Evolutionary conservation across 2,888 invertebrate species (phyloP).

Genomic region (Cremastobaeus sp.): DNA sequence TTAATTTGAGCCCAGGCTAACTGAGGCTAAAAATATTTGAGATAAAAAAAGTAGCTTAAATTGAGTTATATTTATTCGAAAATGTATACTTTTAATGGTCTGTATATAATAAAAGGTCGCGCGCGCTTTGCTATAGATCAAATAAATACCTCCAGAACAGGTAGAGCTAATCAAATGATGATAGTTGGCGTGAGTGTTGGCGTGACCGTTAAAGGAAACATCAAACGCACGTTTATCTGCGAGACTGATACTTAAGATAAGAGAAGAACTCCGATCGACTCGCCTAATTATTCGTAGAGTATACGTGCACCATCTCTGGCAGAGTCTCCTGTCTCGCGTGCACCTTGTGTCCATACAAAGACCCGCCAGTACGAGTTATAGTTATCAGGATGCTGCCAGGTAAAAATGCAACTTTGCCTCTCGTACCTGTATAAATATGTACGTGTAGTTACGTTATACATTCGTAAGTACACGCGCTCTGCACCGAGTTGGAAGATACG

Average conservation of each 20-base stretch:
- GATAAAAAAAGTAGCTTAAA: too few relatives aligned
- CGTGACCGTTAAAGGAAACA: constrained; percentile 64
- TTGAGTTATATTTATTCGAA: too few relatives aligned
- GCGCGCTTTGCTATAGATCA: constrained; percentile 71
- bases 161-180: constrained; percentile 72
- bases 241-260: constrained; percentile 67
- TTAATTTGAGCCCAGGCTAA: too few relatives aligned
- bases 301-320: constrained; percentile 17
- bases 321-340: constrained; percentile 23
- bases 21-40: too few relatives aligned
- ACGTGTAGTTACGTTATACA: constrained; percentile 38
- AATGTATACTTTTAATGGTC: too few relatives aligned
- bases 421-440: constrained; percentile 44
- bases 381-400: constrained; percentile 37
- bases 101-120: constrained; percentile 68
- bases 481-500: constrained; percentile 22
- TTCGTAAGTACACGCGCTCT: constrained; percentile 39
- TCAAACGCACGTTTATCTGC: constrained; percentile 65
- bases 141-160: constrained; percentile 65
- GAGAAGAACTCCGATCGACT: constrained; percentile 51
- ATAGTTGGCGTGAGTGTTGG: constrained; percentile 63
- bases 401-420: constrained; percentile 20
- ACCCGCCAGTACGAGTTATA: constrained; percentile 43
- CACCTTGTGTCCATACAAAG: constrained; percentile 44
- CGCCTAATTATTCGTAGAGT: constrained; percentile 65